Percentiles rank a stretch among this genome's conserved stretches.
phyloP scores from a whole-genome alignment of 2,113 vertebrate species.

The Oncorhynchus tshawytscha region DNA sequence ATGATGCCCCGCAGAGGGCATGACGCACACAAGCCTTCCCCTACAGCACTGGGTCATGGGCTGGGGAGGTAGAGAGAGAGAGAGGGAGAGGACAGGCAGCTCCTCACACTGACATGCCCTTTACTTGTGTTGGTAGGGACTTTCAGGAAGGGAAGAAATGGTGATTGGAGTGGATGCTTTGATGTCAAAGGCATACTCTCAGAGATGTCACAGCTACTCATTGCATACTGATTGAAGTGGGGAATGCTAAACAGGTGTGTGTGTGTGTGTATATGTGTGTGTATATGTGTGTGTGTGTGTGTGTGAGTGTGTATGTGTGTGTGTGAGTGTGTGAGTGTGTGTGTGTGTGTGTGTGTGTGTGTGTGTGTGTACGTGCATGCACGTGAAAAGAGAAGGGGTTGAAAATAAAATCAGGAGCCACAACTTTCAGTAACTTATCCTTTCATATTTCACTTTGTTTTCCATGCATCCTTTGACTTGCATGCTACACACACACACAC shows the following conservation, averaged over 20 bases:
- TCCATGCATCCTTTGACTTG: constrained; percentile 14
- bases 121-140: constrained; percentile 16
- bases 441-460: constrained; percentile 38
- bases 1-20: constrained; percentile 37
- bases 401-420: neutral
- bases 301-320: constrained; percentile 24
- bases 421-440: constrained; percentile 11
- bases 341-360: constrained; percentile 23
- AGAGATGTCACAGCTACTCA: neutral
- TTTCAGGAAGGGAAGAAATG: neutral
- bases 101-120: constrained; percentile 5
- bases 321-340: constrained; percentile 4
- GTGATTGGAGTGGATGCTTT: neutral
- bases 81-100: neutral
- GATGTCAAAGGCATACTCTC: neutral
- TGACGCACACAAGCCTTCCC: constrained; percentile 47
- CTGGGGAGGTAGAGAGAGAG: no score
- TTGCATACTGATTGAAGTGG: neutral
- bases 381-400: constrained; percentile 3
- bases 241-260: constrained; percentile 23
- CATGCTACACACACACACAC: neutral
- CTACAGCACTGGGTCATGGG: constrained; percentile 8
- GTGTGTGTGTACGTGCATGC: constrained; percentile 15
- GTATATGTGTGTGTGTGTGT: constrained; percentile 16
- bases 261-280: neutral